Conservation (phyloP, 2,888 invertebrate genomes). For the Parnassius apollo region DNA sequence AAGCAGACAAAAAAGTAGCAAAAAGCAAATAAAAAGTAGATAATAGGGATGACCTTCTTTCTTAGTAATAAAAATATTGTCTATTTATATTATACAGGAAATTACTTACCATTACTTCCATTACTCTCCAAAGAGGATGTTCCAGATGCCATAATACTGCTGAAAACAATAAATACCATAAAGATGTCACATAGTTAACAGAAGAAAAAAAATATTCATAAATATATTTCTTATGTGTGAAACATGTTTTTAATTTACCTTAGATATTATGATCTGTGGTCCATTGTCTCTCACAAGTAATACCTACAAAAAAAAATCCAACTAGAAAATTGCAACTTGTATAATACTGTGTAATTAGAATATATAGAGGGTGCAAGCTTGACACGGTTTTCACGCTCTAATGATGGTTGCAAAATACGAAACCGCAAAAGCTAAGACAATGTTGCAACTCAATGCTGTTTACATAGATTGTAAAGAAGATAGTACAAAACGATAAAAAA, state of each 20-base stretch:
- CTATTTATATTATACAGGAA: too few species aligned
- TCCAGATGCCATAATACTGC: constrained; percentile 86
- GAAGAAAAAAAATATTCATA: constrained; percentile 4
- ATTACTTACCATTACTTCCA: constrained; percentile 85
- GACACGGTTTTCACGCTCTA: constrained; percentile 78
- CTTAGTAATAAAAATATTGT: too few species aligned
- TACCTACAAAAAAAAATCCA: constrained; percentile 34
- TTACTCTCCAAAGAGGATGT: constrained; percentile 89
- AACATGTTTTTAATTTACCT: constrained; percentile 29
- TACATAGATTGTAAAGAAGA: constrained; percentile 36
- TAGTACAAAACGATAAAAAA: constrained; percentile 36
- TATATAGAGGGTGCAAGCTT: constrained; percentile 55
- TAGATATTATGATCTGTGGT: constrained; percentile 35
- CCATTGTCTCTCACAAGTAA: constrained; percentile 37
- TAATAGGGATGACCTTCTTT: too few species aligned
- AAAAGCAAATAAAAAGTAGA: too few species aligned
- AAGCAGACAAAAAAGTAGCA: too few species aligned
- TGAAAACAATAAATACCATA: constrained; percentile 43
- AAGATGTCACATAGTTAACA: background rate
- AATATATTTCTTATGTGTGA: constrained; percentile 2
- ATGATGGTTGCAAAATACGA: constrained; percentile 73
- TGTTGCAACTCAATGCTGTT: constrained; percentile 49
- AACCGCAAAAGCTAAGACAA: constrained; percentile 48
- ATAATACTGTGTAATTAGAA: constrained; percentile 34
- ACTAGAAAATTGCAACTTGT: constrained; percentile 33